Base-by-base conservation (phyloP, 2,888 invertebrate genomes). In the Morpho helenor region DNA sequence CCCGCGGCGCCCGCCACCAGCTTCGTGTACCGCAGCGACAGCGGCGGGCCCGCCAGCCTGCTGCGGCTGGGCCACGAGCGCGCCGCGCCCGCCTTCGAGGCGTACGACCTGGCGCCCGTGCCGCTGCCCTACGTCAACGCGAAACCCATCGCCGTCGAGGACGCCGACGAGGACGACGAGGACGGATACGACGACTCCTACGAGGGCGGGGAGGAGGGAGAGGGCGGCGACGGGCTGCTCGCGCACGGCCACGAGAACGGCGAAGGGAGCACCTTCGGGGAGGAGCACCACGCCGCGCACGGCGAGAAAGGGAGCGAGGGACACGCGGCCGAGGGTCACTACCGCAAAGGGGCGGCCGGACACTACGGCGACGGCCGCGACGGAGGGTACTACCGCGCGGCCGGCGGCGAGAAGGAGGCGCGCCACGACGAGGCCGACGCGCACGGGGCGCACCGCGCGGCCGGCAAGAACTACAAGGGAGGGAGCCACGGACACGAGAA, bases 261-360 rank as follows among this genome's bases (percentile, higher is more conserved):
- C 2, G 90, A 76, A 5, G 92, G 92, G 8, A 87, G 85, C 44
- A 80, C 91, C 52, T 92, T 90, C 68, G 84, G 77, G 2, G 85
- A 87, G 49, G 80, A 85, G 55, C 86, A 91, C 63, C 88, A 91
- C 60, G 79, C 89, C 0, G 87, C 84, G 55, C 82, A 90, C 39
- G 93, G 93, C 0, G 91, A 91, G 60, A 92, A 93, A 57, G 92
- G 91, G 31, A 85, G 86, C 60, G 91, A 92, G 63, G 93, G 92
- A 7, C 93, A 92, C 76, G 84, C 86, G 53, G 89, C 87, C 0
- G 79, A 90, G 62, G 87, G 91, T 8, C 84, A 88, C 41, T 91
- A 88, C 67, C 92, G 92, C 56, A 91, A 93, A 68, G 93, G 92
- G 0, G 82, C 87, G 62, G 81, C 91, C 41, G 93, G 93, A 8